Percentiles rank a stretch among this genome's conserved stretches.
These are phyloP conservation scores for Pseudorhiza aurosa DNA, from an alignment of 30 jellyfish, hydroid and myxozoan genomes.

Conservation along the genomic window DNA sequence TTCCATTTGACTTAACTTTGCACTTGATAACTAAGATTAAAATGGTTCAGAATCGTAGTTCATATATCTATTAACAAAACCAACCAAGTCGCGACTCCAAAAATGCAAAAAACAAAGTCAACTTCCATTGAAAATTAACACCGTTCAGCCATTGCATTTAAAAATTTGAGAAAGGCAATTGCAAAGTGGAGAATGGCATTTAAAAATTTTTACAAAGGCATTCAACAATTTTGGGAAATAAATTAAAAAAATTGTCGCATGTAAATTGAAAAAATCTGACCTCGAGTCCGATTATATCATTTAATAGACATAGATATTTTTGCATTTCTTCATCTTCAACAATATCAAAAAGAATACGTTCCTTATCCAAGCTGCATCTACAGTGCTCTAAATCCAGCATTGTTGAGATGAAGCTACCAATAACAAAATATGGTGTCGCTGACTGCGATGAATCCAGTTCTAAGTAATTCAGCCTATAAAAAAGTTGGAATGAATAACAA, in stretches of 20 bases:
- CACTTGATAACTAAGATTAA: slow-evolving; percentile 2
- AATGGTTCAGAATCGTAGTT: no score
- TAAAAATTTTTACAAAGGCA: no score
- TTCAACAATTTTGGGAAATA: no score
- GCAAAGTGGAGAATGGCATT: no score
- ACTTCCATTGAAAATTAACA: no score
- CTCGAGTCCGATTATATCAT: slow-evolving; percentile 55
- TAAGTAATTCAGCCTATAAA: slow-evolving; percentile 18
- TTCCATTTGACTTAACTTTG: slow-evolving; percentile 28
- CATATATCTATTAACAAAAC: no score
- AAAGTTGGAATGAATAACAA: not conserved
- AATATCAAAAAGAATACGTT: slow-evolving; percentile 17
- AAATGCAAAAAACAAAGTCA: no score
- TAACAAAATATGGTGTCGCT: slow-evolving; percentile 9
- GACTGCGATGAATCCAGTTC: slow-evolving; percentile 58
- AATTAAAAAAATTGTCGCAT: not conserved
- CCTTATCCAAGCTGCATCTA: slow-evolving; percentile 50
- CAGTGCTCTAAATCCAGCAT: slow-evolving; percentile 47
- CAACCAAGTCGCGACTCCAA: no score
- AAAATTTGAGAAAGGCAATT: no score
- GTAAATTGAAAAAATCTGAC: not conserved
- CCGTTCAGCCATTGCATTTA: no score
- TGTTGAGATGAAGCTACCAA: slow-evolving; percentile 30
- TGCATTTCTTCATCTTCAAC: slow-evolving; percentile 12
- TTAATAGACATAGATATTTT: slow-evolving; percentile 27